Percentiles rank a stretch among this genome's conserved stretches.
These are phyloP conservation scores for Caenorhabditis sulstoni DNA, from an alignment of 2,888 invertebrate species.

Conservation along the genomic window DNA sequence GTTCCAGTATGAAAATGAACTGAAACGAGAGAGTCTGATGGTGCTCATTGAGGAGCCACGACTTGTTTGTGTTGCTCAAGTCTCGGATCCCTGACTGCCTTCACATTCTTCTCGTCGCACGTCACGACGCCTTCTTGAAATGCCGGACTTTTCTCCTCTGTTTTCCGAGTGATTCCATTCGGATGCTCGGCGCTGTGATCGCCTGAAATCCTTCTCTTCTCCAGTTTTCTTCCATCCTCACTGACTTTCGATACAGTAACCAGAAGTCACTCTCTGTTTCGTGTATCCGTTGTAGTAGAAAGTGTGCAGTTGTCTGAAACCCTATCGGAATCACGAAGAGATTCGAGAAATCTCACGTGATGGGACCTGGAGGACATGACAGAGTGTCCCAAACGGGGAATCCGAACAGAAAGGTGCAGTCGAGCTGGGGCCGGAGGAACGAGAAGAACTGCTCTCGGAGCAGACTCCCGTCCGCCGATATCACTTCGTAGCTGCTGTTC, in stretches of 20 bases:
- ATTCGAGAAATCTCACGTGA: slow-evolving; percentile 19
- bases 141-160: too few relatives aligned
- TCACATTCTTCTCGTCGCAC: slow-evolving; percentile 25
- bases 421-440: slow-evolving; percentile 29
- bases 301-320: slow-evolving; percentile 48
- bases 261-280: slow-evolving; percentile 30
- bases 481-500: slow-evolving; percentile 35
- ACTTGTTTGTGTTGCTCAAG: slow-evolving; percentile 33
- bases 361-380: slow-evolving; percentile 50
- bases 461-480: slow-evolving; percentile 12
- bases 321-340: neutral
- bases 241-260: slow-evolving; percentile 45
- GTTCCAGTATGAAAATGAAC: slow-evolving; percentile 51
- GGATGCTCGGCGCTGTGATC: slow-evolving; percentile 36
- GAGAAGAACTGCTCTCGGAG: slow-evolving; percentile 26
- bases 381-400: slow-evolving; percentile 48
- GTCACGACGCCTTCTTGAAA: slow-evolving; percentile 5
- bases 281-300: slow-evolving; percentile 28
- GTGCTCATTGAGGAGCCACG: too few relatives aligned
- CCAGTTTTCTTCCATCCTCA: neutral
- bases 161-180: slow-evolving; percentile 4
- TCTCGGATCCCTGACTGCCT: slow-evolving; percentile 43
- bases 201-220: slow-evolving; percentile 10
- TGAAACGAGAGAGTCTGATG: slow-evolving; percentile 2
- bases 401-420: slow-evolving; percentile 43